These are phyloP conservation scores for Drosophila setifemur DNA, from an alignment of 1,140 invertebrate species.

Conservation along the genomic window DNA sequence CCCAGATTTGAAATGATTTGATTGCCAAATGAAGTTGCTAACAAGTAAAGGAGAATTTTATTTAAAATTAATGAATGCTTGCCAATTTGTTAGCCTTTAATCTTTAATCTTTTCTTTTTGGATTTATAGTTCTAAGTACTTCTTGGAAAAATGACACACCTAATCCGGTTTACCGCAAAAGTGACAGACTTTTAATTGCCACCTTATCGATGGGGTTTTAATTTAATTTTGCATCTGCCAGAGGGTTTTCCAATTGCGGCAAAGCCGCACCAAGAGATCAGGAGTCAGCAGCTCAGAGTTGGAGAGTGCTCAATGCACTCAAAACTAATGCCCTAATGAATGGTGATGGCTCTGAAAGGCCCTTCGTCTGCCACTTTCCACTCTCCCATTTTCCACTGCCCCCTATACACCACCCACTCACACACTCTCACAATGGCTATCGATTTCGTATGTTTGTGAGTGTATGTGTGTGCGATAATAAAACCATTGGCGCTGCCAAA, in stretches of 20 bases:
- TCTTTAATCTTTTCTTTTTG: not conserved
- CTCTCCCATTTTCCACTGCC: constrained; percentile 17
- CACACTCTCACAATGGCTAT: constrained; percentile 50
- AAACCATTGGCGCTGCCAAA: constrained; percentile 61
- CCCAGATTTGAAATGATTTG: constrained; percentile 1
- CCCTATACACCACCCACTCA: not conserved
- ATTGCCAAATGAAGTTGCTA: not conserved
- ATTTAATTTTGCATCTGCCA: constrained; percentile 5
- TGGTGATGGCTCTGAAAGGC: constrained; percentile 32
- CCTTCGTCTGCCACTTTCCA: constrained; percentile 32
- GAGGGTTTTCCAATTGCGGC: not conserved
- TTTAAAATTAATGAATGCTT: constrained; percentile 5
- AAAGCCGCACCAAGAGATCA: not conserved
- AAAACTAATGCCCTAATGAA: constrained; percentile 55
- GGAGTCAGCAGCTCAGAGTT: not conserved
- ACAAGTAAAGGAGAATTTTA: not conserved
- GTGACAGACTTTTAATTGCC: constrained; percentile 7
- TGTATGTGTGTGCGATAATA: constrained; percentile 44
- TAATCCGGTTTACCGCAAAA: too few relatives aligned
- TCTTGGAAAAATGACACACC: not conserved
- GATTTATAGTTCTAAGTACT: not conserved
- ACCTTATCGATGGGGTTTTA: not conserved
- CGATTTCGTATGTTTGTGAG: constrained; percentile 40
- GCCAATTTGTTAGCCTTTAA: not conserved
- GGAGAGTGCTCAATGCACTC: constrained; percentile 31